Conservation (phyloP, 2,113 vertebrate genomes). For the Pseudonaja textilis region DNA sequence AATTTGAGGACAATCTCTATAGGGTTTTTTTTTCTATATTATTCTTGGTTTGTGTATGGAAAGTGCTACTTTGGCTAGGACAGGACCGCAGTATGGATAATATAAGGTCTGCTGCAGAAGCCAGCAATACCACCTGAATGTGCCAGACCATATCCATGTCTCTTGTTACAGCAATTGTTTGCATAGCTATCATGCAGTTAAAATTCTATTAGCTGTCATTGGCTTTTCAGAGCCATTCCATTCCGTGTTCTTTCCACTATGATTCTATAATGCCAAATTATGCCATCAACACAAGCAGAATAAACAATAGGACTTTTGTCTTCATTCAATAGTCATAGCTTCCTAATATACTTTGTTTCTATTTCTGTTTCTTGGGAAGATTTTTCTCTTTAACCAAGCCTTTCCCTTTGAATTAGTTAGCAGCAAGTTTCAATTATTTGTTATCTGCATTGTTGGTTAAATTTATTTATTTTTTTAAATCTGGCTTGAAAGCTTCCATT, state of each 20-base stretch:
- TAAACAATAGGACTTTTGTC: neutral
- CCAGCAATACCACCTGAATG: neutral
- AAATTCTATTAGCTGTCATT: neutral
- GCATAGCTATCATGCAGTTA: neutral
- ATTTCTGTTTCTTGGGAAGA: neutral
- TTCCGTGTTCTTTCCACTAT: neutral
- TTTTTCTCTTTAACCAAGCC: neutral
- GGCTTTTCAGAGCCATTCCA: neutral
- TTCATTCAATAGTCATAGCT: neutral
- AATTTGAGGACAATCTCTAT: neutral
- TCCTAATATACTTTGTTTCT: neutral
- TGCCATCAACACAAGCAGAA: neutral
- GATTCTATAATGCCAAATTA: too few species aligned
- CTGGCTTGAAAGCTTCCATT: neutral
- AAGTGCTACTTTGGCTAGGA: neutral
- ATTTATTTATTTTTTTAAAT: neutral
- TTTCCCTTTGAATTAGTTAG: neutral
- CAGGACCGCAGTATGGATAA: neutral
- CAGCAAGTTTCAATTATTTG: neutral
- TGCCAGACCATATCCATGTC: neutral
- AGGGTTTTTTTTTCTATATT: neutral
- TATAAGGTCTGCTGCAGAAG: neutral
- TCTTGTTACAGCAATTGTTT: slow-evolving; percentile 10
- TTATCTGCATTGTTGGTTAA: neutral
- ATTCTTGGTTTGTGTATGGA: neutral